A percentile compares a stretch with the other conserved stretches of the same genome.
These are phyloP conservation scores for Rhizomys pruinosus DNA, from an alignment of 2,113 vertebrate species.

Conservation along the genomic window DNA sequence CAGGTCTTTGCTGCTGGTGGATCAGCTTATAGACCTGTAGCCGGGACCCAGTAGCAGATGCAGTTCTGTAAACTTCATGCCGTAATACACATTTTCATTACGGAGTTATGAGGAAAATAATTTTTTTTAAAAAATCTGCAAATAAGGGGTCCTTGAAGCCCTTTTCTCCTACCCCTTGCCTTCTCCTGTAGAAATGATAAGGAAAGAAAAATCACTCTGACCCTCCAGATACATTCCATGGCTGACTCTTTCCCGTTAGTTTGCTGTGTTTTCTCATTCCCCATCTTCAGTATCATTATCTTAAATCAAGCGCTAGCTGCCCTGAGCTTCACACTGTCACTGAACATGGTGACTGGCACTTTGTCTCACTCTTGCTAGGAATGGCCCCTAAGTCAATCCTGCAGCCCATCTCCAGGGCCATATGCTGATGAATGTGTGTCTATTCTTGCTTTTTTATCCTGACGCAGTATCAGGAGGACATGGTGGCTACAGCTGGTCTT, in stretches of 20 bases:
- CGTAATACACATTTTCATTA: conserved; percentile 82
- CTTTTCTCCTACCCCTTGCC: conserved; percentile 66
- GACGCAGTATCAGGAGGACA: conserved; percentile 62
- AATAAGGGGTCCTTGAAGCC: conserved; percentile 75
- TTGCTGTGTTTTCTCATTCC: conserved; percentile 71
- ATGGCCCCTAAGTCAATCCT: conserved; percentile 70
- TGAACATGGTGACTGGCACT: conserved; percentile 69
- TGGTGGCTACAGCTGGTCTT: conserved; percentile 55
- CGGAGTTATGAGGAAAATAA: conserved; percentile 84
- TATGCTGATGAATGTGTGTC: conserved; percentile 46
- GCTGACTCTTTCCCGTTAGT: conserved; percentile 71
- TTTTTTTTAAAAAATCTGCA: conserved; percentile 77
- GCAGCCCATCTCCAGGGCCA: conserved; percentile 69
- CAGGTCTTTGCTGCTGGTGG: conserved; percentile 99
- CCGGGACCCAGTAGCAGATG: conserved; percentile 89
- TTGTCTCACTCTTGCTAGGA: conserved; percentile 71
- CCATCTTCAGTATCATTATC: conserved; percentile 66
- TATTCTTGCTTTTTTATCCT: conserved; percentile 65
- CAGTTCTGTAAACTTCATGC: conserved; percentile 87
- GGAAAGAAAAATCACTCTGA: conserved; percentile 72
- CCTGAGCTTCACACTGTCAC: conserved; percentile 76
- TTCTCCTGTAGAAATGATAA: conserved; percentile 80
- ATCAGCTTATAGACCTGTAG: conserved; percentile 99
- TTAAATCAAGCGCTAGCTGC: conserved; percentile 68
- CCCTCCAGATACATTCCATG: conserved; percentile 77